Evolutionary conservation across 1,140 invertebrate species (phyloP), one percentile per base, ranked within the genome.

Genomic region (Trypoxylus dichotomus): DNA sequence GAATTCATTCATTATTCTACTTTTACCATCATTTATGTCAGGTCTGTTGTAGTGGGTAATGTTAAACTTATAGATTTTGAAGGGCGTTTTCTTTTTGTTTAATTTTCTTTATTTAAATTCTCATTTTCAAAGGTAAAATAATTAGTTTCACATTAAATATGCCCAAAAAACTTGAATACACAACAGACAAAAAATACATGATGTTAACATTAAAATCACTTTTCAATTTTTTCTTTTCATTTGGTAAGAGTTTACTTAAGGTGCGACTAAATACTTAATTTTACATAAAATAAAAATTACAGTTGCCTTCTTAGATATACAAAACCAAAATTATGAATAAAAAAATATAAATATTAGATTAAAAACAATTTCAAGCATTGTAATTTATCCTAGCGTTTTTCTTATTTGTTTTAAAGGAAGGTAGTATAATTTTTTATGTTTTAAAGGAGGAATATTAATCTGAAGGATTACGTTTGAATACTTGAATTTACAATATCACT

Each of bases 401-500:
- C n/a, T n/a, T n/a, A n/a, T n/a, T n/a, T n/a, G n/a, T n/a, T n/a
- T n/a, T n/a, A 5, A 37, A 37, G 10, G 0, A 37, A 8, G 10
- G 10, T 8, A 37, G 32, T 37, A 37, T 37, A 8, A 37, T 7
- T n/a, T n/a, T 37, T 37, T 5, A 37, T 5, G 5, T 37, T 37
- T 37, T 37, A 8, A 5, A 37, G 32, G 32, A 37, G 32, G 32
- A 37, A 37, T 37, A 8, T 37, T 7, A 8, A 37, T 37, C 10
- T 37, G 32, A 37, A 37, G 10, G 32, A 37, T 37, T 1, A 37
- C 32, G 32, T 37, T 37, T 37, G 5, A 19, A 63, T 24, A 63
- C 60, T 63, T 24, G 60, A 63, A 27, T 63, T 63, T 63, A 3
- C 6, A 63, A 63, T 63, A 63, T 63, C 60, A 63, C 60, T 63